These are phyloP conservation scores for Drosophila quadrilineata DNA, from an alignment of 1,140 invertebrate genomes.

Conservation along the genomic window DNA sequence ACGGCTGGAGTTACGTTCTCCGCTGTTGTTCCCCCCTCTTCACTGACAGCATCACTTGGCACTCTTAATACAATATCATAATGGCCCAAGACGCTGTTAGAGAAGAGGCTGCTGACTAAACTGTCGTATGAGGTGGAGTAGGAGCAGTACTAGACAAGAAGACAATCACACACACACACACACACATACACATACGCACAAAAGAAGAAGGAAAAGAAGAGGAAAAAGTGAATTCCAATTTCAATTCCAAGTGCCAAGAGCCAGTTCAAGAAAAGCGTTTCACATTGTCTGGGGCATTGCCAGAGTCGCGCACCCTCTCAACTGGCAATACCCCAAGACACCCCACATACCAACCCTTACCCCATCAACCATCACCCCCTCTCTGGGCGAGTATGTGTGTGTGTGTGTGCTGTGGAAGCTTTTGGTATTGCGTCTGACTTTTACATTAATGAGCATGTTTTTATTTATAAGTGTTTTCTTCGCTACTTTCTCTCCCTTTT, in stretches of 20 bases:
- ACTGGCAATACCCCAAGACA: no score
- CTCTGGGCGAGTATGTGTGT: neutral
- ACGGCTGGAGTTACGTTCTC: conserved; percentile 24
- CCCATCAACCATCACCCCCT: neutral
- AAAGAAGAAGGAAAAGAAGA: no score
- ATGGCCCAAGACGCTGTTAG: conserved; percentile 44
- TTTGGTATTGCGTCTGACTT: conserved; percentile 47
- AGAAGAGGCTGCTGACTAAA: neutral
- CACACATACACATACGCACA: no score
- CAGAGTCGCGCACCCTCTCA: neutral
- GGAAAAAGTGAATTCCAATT: conserved; percentile 63
- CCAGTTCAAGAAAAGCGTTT: conserved; percentile 25
- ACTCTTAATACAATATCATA: conserved; percentile 69
- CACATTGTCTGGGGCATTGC: conserved; percentile 31
- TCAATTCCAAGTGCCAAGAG: conserved; percentile 43
- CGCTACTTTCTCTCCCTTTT: neutral
- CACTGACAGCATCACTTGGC: conserved; percentile 63
- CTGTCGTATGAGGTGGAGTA: neutral
- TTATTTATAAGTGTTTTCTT: conserved; percentile 71
- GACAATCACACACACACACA: no score
- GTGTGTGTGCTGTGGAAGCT: conserved; percentile 10
- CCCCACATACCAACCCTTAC: no score
- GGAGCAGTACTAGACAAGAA: no score
- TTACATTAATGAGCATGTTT: conserved; percentile 78
- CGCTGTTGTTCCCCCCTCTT: no score